Conservation (phyloP, 2,113 vertebrate genomes). For the Aphyosemion australe region DNA sequence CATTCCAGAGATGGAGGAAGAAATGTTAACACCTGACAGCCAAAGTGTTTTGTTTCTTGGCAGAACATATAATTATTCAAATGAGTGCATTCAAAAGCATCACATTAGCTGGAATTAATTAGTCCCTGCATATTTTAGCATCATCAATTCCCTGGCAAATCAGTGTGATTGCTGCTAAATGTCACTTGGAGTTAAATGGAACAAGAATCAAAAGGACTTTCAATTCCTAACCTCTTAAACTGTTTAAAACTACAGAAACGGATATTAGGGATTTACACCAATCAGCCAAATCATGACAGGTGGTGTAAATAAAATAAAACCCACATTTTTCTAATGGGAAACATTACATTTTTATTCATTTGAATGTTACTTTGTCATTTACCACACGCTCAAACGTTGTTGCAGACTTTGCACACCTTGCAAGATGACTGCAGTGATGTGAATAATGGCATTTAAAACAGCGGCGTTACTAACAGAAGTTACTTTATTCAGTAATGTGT, state of each 20-base stretch:
- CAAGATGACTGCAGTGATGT: not conserved
- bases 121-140: slow-evolving; percentile 76
- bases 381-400: not conserved
- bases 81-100: slow-evolving; percentile 73
- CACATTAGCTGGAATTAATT: slow-evolving; percentile 78
- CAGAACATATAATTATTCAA: slow-evolving; percentile 76
- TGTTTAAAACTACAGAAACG: not conserved
- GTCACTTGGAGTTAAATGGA: slow-evolving; percentile 74
- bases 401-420: not conserved
- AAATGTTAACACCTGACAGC: slow-evolving; percentile 68
- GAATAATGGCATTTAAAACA: no score
- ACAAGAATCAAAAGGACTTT: slow-evolving; percentile 45
- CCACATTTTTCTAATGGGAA: not conserved
- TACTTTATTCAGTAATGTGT: no score
- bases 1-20: slow-evolving; percentile 43
- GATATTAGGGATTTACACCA: not conserved
- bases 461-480: no score
- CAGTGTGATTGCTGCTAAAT: slow-evolving; percentile 71
- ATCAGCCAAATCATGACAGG: not conserved
- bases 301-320: not conserved
- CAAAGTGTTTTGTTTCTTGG: slow-evolving; percentile 69
- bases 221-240: slow-evolving; percentile 29
- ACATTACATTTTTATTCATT: not conserved
- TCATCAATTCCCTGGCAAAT: slow-evolving; percentile 66
- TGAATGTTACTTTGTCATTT: not conserved